Conservation (phyloP, 2,797 vertebrate species). For the Acomys russatus region DNA sequence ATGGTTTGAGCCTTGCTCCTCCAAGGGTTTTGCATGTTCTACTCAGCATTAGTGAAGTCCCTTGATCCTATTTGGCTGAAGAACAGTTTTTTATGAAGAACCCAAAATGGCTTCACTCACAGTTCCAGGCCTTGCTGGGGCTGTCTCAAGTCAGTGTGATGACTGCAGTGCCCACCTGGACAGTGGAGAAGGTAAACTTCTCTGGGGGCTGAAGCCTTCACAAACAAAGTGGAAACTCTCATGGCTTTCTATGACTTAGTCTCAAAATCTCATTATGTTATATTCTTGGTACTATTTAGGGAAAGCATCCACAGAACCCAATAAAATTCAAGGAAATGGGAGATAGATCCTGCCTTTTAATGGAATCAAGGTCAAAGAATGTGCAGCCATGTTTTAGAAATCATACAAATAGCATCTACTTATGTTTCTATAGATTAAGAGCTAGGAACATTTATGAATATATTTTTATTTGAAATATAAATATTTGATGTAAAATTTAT, state of each 20-base stretch:
- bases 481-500: slow-evolving; percentile 28
- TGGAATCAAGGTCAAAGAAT: not conserved
- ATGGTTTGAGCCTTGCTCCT: not conserved
- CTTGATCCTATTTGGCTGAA: not conserved
- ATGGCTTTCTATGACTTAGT: not conserved
- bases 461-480: not conserved
- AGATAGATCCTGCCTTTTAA: not conserved
- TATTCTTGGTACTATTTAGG: not conserved
- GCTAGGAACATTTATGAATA: not conserved
- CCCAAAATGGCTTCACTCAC: not conserved
- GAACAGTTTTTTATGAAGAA: not conserved
- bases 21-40: not conserved
- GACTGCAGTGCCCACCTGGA: not conserved
- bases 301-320: not conserved
- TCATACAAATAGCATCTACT: not conserved
- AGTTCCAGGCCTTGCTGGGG: not conserved
- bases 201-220: fast-evolving
- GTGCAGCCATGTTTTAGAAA: not conserved
- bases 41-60: not conserved
- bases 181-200: not conserved
- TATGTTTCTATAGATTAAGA: slow-evolving; percentile 17
- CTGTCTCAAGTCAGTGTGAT: no score
- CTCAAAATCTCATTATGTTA: not conserved
- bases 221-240: not conserved
- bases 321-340: not conserved